Percentiles rank a stretch among this genome's conserved stretches.
Conservation (phyloP, 2,797 vertebrate genomes). For the Chaunax sp. region DNA sequence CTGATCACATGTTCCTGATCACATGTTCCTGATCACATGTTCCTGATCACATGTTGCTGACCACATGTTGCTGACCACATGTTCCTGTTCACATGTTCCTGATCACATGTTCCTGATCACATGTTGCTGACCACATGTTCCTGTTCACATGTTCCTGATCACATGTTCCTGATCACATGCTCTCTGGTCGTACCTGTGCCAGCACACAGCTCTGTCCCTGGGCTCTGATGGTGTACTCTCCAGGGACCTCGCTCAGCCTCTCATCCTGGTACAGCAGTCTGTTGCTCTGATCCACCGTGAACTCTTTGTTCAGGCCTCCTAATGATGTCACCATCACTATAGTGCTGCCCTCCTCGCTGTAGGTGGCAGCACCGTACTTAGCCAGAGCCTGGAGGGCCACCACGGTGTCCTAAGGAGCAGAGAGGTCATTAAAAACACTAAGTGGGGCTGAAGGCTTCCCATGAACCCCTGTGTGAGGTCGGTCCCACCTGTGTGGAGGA, state of each 20-base stretch:
- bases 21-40: too few species aligned
- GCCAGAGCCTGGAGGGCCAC: constrained; percentile 91
- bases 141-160: too few species aligned
- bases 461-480: not conserved
- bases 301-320: constrained; percentile 70
- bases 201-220: constrained; percentile 85
- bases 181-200: constrained; percentile 85
- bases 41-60: too few species aligned
- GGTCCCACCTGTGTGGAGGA: constrained; percentile 88
- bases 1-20: too few species aligned
- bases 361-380: constrained; percentile 83
- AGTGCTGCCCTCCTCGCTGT: constrained; percentile 75
- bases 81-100: too few species aligned
- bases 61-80: too few species aligned
- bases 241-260: constrained; percentile 74
- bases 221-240: constrained; percentile 77
- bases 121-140: too few species aligned
- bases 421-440: not conserved
- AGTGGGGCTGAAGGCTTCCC: too few species aligned
- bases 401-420: constrained; percentile 85
- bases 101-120: too few species aligned
- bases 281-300: constrained; percentile 82
- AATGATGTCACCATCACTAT: constrained; percentile 78
- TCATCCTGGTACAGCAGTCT: constrained; percentile 86
- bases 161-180: too few species aligned